Conservation (phyloP, 2,888 invertebrate species). For the Keiferia lycopersicella region DNA sequence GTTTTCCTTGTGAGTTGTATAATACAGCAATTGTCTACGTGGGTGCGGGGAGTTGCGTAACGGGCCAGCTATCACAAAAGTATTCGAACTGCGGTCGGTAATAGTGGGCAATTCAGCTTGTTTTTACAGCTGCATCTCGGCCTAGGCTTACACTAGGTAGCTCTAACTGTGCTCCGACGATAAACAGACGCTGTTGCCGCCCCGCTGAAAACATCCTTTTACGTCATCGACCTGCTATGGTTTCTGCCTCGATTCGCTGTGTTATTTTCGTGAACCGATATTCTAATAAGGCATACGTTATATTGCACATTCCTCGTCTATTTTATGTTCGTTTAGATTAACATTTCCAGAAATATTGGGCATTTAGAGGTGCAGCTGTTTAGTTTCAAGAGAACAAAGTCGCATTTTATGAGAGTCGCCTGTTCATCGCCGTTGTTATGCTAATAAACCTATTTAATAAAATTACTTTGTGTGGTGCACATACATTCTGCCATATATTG, state of each 20-base stretch:
- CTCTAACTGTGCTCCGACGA: conserved; percentile 73
- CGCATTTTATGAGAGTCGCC: conserved; percentile 36
- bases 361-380: conserved; percentile 11
- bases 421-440: conserved; percentile 33
- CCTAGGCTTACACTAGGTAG: conserved; percentile 60
- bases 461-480: conserved; percentile 24
- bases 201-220: conserved; percentile 80
- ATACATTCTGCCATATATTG: conserved; percentile 15
- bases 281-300: conserved; percentile 33
- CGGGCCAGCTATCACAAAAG: conserved; percentile 51
- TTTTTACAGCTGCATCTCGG: conserved; percentile 73
- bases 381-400: conserved; percentile 36
- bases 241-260: conserved; percentile 54
- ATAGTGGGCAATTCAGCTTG: conserved; percentile 66
- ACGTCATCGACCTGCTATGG: conserved; percentile 75
- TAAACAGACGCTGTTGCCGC: conserved; percentile 77
- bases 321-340: conserved; percentile 37
- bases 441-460: conserved; percentile 38
- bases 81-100: conserved; percentile 51
- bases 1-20: conserved; percentile 43
- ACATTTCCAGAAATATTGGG: conserved; percentile 12
- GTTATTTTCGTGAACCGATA: conserved; percentile 30
- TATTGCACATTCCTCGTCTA: conserved; percentile 14
- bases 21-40: conserved; percentile 48
- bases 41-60: conserved; percentile 52